Evolutionary conservation across 1,140 invertebrate genomes (phyloP).

Genomic region (Drosophila pseudoananassae): DNA sequence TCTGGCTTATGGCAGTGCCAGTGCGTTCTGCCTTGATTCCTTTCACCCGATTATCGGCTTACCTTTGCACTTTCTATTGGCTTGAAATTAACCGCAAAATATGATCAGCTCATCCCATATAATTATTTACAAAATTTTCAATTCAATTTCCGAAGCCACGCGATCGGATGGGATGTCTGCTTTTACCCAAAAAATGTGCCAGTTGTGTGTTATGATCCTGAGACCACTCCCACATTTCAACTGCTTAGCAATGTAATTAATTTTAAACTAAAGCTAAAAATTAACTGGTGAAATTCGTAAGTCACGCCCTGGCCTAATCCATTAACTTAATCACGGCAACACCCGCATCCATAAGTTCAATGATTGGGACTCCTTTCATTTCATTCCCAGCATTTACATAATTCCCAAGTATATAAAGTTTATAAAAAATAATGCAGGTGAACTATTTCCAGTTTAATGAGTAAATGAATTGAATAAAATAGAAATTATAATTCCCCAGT

Average conservation of each 20-base stretch:
- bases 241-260: slow-evolving; percentile 34
- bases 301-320: slow-evolving; percentile 18
- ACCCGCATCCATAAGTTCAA: neutral
- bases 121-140: slow-evolving; percentile 33
- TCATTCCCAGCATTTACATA: slow-evolving; percentile 59
- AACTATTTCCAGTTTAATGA: slow-evolving; percentile 52
- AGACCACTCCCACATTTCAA: neutral
- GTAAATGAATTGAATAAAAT: slow-evolving; percentile 49
- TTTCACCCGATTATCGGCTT: slow-evolving; percentile 26
- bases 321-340: slow-evolving; percentile 18
- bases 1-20: neutral
- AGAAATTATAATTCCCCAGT: slow-evolving; percentile 24
- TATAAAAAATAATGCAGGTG: slow-evolving; percentile 18
- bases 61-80: slow-evolving; percentile 43
- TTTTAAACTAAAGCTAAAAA: slow-evolving; percentile 19
- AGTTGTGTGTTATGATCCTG: neutral
- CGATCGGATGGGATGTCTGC: slow-evolving; percentile 2
- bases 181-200: neutral
- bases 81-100: slow-evolving; percentile 47
- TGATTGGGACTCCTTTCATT: slow-evolving; percentile 6
- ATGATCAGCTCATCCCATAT: slow-evolving; percentile 44
- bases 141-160: slow-evolving; percentile 39
- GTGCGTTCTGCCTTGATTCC: slow-evolving; percentile 9
- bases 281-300: slow-evolving; percentile 29
- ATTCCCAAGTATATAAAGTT: slow-evolving; percentile 48